Conservation (phyloP, 1,140 invertebrate genomes). For the Theocolax elegans region DNA sequence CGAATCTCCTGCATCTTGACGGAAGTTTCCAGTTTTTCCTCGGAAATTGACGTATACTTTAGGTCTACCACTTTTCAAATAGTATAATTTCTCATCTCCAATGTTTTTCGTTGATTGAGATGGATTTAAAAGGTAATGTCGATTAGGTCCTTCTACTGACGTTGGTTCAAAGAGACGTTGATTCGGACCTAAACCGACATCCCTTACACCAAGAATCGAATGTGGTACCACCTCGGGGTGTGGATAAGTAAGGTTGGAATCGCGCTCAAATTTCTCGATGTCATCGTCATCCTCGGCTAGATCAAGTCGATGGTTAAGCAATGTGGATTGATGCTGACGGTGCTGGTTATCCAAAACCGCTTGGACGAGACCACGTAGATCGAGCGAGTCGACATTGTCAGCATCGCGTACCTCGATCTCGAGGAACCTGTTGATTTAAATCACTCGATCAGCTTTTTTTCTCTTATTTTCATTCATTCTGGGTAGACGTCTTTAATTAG, state of each 20-base stretch:
- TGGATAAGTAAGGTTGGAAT: slow-evolving; percentile 42
- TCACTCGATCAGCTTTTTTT: too few species aligned
- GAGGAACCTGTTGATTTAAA: slow-evolving; percentile 46
- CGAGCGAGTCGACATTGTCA: slow-evolving; percentile 50
- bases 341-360: slow-evolving; percentile 50
- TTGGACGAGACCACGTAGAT: slow-evolving; percentile 53
- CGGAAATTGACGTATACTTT: slow-evolving; percentile 59
- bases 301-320: background rate
- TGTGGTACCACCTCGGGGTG: slow-evolving; percentile 57
- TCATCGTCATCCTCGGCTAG: background rate
- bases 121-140: slow-evolving; percentile 9
- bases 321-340: slow-evolving; percentile 37
- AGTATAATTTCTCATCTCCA: slow-evolving; percentile 57
- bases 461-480: too few species aligned
- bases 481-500: too few species aligned
- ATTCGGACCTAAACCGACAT: slow-evolving; percentile 46
- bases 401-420: slow-evolving; percentile 56
- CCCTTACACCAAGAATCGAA: slow-evolving; percentile 56
- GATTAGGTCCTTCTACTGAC: slow-evolving; percentile 11
- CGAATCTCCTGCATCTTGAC: slow-evolving; percentile 37
- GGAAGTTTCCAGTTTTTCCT: slow-evolving; percentile 53
- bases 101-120: slow-evolving; percentile 35
- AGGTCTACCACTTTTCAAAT: slow-evolving; percentile 55
- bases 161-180: slow-evolving; percentile 42
- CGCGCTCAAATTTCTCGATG: background rate